Evolutionary conservation across 2,888 invertebrate species (phyloP), one percentile per base, ranked within the genome.

Genomic region (Matsumyia berberina): DNA sequence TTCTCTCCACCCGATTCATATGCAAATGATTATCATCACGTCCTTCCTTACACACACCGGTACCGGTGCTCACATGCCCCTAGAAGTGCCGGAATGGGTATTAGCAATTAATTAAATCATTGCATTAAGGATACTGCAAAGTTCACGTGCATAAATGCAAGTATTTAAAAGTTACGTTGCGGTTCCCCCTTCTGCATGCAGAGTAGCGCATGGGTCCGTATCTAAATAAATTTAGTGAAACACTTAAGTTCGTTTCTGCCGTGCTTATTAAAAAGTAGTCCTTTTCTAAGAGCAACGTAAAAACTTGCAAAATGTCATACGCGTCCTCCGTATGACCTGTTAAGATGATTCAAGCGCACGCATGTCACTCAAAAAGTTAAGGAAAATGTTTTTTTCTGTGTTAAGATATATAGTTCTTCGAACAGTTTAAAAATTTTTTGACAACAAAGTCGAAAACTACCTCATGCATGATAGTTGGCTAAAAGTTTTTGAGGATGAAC

Each of bases 61-160:
- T 49, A 3, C n/a, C 15, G 15, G 7, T 17, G 39, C 42, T 31
- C 31, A 62, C 55, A 70, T 70, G 29, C 53, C 53, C 33, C 24
- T n/a, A 35, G 37, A 55, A 51, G 17, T 60, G 53, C 39, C 17
- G 67, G 31, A 70, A 64, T 64, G 57, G 29, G 64, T 77, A 70
- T 77, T 53, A 66, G 70, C 57, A 82, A 82, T 77, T 82, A 82
- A 77, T 82, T 70, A 70, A 66, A 72, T 70, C 58, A 29, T 51
- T 76, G 31, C 80, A 81, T 69, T 57, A 67, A 60, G 37, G 37
- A 67, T 39, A 69, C 46, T 55, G 39, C 17, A 69, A 74, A 74
- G 74, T 74, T 80, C 60, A 74, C 42, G 80, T 76, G 76, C 67
- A 74, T 69, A 39, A 80, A 80, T 73, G 67, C 44, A 69, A 46